A percentile compares a stretch with the other conserved stretches of the same genome.
Conservation (phyloP, 1,140 invertebrate genomes). For the Lutraria rhynchaena region DNA sequence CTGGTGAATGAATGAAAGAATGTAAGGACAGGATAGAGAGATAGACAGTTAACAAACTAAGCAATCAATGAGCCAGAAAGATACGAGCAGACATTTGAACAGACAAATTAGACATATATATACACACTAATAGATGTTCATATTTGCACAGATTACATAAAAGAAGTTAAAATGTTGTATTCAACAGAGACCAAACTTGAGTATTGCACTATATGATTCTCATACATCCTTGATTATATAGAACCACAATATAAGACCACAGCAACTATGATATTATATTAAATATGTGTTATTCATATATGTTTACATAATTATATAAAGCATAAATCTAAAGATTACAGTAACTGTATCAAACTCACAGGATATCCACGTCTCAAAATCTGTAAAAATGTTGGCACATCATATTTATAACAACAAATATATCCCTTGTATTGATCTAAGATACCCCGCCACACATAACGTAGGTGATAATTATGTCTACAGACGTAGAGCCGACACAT, state of each 20-base stretch:
- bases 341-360: constrained; percentile 38
- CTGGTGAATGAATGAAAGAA: background rate
- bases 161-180: no score
- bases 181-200: no score
- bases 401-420: no score
- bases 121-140: background rate
- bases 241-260: no score
- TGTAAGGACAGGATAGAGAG: background rate
- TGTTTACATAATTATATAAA: background rate
- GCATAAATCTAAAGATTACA: constrained; percentile 6
- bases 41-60: background rate
- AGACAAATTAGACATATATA: background rate
- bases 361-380: constrained; percentile 47
- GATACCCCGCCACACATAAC: no score
- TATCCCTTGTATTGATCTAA: no score
- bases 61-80: background rate
- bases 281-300: background rate
- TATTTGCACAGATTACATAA: background rate
- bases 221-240: no score
- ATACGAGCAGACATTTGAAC: background rate
- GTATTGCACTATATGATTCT: no score
- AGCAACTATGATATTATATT: no score
- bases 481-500: no score
- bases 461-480: no score
- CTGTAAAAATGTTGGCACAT: constrained; percentile 20